These are phyloP conservation scores for Eptatretus burgeri DNA, from an alignment of 2,113 vertebrate genomes.

Conservation along the genomic window DNA sequence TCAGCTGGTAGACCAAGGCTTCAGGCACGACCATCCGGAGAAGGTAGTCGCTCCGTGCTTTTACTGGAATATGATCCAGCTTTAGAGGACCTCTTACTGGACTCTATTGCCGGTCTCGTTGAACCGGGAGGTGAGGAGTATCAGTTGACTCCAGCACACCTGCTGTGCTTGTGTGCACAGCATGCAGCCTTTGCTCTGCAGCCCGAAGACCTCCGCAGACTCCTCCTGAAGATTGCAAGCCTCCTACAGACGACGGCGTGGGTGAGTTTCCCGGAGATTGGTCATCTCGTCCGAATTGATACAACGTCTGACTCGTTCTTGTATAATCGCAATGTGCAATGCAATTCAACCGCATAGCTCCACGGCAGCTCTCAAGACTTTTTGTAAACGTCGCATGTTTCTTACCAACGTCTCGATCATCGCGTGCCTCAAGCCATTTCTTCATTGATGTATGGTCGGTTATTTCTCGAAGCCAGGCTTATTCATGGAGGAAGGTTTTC, in stretches of 20 bases:
- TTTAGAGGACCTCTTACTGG: conserved; percentile 36
- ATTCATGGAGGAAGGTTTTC: no score
- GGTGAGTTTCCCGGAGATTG: conserved; percentile 25
- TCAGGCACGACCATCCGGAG: neutral
- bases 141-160: conserved; percentile 45
- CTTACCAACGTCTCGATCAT: no score
- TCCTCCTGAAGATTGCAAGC: conserved; percentile 42
- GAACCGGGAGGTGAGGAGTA: conserved; percentile 34
- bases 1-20: conserved; percentile 12
- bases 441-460: no score
- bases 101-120: conserved; percentile 47
- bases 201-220: conserved; percentile 34
- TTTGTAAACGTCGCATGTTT: no score
- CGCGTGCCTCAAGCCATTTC: no score
- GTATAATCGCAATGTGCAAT: no score
- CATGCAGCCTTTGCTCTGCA: conserved; percentile 43
- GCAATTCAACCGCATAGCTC: no score
- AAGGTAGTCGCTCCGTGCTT: conserved; percentile 15
- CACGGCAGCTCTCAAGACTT: no score
- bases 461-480: no score
- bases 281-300: neutral
- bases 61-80: conserved; percentile 37
- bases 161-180: conserved; percentile 52
- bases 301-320: no score
- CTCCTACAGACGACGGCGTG: conserved; percentile 52